These are phyloP conservation scores for Pituophis catenifer DNA, from an alignment of 2,113 vertebrate genomes.

Conservation along the genomic window DNA sequence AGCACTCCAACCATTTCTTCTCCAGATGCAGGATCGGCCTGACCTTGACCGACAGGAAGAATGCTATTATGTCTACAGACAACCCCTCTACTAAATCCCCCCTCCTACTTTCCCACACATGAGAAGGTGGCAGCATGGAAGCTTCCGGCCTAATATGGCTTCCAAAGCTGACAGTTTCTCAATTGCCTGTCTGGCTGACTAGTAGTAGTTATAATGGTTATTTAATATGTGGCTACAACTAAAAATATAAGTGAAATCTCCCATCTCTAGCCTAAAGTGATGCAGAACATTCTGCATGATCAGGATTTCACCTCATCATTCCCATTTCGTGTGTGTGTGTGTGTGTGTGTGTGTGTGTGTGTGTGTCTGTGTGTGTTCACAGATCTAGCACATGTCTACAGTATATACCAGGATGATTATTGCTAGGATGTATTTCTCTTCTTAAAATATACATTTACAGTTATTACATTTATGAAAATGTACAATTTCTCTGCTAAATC, in stretches of 20 bases:
- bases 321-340: neutral
- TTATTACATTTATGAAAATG: neutral
- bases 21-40: too few species aligned
- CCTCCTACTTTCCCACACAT: too few species aligned
- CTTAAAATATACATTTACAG: neutral
- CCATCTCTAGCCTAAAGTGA: neutral
- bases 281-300: neutral
- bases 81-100: too few species aligned
- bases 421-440: neutral
- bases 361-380: neutral
- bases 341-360: too few species aligned
- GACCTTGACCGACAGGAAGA: too few species aligned
- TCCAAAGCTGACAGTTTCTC: neutral
- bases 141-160: too few species aligned
- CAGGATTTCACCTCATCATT: neutral
- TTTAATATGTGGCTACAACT: neutral
- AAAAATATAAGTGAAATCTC: neutral
- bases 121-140: too few species aligned
- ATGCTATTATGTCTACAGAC: too few species aligned
- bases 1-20: too few species aligned
- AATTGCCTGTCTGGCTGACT: neutral
- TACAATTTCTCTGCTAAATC: neutral
- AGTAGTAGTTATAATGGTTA: neutral
- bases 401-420: neutral
- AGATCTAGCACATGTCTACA: neutral